These are phyloP conservation scores for Tragelaphus buxtoni DNA, from an alignment of 2,113 vertebrate genomes.

Conservation along the genomic window DNA sequence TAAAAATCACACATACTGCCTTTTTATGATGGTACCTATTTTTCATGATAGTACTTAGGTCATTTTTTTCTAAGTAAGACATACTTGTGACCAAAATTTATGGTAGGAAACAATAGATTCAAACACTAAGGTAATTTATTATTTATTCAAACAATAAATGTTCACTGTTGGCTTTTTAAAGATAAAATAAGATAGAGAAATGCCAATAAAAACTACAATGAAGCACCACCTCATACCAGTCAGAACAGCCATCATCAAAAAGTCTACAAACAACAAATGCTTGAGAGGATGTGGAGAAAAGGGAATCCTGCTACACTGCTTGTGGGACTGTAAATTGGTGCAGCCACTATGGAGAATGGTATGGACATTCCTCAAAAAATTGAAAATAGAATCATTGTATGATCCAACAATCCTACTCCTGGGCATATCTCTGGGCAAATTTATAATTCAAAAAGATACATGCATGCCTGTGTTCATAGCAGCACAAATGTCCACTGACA, in stretches of 20 bases:
- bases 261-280: not conserved
- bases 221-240: not conserved
- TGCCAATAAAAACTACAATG: not conserved
- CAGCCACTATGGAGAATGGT: not conserved
- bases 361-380: not conserved
- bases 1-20: not conserved
- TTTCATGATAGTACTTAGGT: not conserved
- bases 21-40: not conserved
- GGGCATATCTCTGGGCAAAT: no score
- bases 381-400: not conserved
- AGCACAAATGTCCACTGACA: no score
- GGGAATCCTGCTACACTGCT: not conserved
- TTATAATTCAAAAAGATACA: no score
- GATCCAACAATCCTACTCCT: not conserved
- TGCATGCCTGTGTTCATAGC: no score
- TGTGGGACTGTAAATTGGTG: not conserved
- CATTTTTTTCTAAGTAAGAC: not conserved
- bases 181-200: not conserved
- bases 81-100: not conserved
- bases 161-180: not conserved
- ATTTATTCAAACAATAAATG: not conserved
- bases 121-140: not conserved
- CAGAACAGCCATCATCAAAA: not conserved
- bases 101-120: not conserved
- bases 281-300: not conserved